These are phyloP conservation scores for Microvelia longipes DNA, from an alignment of 1,140 invertebrate genomes.

Conservation along the genomic window DNA sequence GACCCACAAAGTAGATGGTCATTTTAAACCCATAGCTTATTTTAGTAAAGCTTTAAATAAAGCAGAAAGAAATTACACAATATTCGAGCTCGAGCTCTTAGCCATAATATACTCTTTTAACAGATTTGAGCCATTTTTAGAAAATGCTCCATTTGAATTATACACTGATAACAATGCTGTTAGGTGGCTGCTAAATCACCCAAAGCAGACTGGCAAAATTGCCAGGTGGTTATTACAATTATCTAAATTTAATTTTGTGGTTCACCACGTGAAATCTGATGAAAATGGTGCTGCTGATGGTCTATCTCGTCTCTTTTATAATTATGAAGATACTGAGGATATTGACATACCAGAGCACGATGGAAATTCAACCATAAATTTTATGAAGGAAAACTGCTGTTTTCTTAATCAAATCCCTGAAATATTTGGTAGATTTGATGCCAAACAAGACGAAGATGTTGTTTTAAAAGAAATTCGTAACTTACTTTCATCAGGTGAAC, in stretches of 20 bases:
- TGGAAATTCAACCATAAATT: no score
- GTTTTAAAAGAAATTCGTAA: no score
- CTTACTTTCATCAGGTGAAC: no score
- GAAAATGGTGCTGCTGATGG: conserved; percentile 6
- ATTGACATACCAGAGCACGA: no score
- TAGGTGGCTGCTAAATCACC: conserved; percentile 4
- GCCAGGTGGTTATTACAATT: neutral
- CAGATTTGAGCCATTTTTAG: neutral
- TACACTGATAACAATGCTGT: conserved; percentile 5
- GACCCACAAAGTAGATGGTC: neutral
- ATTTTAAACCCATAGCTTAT: neutral
- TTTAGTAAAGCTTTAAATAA: neutral
- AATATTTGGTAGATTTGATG: no score
- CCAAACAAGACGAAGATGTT: no score
- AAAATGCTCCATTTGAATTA: neutral
- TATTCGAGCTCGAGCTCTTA: conserved; percentile 1
- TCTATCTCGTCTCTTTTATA: neutral
- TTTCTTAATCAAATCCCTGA: no score
- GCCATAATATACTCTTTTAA: neutral
- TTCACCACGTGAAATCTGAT: neutral
- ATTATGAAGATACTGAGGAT: no score
- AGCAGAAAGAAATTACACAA: conserved; percentile 1
- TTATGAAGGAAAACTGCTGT: no score
- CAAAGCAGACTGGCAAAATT: conserved; percentile 1
- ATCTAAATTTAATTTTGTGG: conserved; percentile 1